Conservation (phyloP, 1,140 invertebrate species). For the Lepidurus packardi region DNA sequence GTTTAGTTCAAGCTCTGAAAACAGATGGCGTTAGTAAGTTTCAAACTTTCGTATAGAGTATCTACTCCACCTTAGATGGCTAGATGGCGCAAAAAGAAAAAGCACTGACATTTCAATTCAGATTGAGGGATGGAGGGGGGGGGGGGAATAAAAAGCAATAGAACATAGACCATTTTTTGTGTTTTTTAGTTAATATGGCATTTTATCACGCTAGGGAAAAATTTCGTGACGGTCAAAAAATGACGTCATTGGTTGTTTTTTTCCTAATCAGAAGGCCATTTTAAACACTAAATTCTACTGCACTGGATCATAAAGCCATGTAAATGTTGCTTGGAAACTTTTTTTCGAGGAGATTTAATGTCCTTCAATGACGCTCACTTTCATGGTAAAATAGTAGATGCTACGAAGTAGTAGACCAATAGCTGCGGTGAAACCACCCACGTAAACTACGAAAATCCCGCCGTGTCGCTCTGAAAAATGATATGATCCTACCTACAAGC, state of each 20-base stretch:
- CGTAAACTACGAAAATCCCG: constrained; percentile 76
- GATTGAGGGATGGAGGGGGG: not conserved
- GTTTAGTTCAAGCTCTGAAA: too few species aligned
- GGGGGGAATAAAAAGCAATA: not conserved
- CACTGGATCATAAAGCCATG: not conserved
- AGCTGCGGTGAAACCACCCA: constrained; percentile 68
- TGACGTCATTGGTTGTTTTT: not conserved
- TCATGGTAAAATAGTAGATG: constrained; percentile 83
- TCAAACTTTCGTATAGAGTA: too few species aligned
- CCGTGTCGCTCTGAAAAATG: constrained; percentile 52
- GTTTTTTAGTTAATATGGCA: not conserved
- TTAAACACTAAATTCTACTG: not conserved
- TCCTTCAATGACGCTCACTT: constrained; percentile 77
- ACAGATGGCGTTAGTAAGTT: too few species aligned
- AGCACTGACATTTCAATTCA: not conserved
- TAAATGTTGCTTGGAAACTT: not conserved
- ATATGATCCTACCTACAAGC: constrained; percentile 51
- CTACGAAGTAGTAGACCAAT: constrained; percentile 67
- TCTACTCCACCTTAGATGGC: too few species aligned
- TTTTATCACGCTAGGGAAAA: not conserved
- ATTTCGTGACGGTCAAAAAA: not conserved
- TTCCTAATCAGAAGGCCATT: constrained; percentile 12
- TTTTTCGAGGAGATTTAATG: constrained; percentile 43
- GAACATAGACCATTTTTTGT: not conserved
- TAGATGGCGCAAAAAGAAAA: not conserved